These are phyloP conservation scores for Pollenia griseotomentosa DNA, from an alignment of 2,888 invertebrate species.

Conservation along the genomic window DNA sequence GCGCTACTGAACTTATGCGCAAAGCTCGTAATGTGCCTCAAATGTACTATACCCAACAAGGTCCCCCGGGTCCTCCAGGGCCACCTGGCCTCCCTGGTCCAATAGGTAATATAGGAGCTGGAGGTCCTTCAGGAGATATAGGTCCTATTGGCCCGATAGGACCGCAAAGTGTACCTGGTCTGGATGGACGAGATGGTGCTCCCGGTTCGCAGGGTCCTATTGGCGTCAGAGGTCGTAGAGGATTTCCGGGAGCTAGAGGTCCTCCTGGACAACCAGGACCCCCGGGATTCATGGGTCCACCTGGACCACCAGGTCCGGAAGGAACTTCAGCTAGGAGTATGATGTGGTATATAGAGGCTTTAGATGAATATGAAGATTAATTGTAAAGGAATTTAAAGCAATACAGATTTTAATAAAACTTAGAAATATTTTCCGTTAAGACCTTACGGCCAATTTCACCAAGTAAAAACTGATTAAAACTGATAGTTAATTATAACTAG, in stretches of 20 bases:
- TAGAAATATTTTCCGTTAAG: not conserved
- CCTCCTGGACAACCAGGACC: slow-evolving; percentile 72
- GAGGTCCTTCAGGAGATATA: slow-evolving; percentile 75
- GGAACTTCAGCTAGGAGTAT: slow-evolving; percentile 69
- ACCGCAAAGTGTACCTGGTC: slow-evolving; percentile 73
- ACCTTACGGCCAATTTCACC: no score
- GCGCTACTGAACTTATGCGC: slow-evolving; percentile 13
- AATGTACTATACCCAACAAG: slow-evolving; percentile 75
- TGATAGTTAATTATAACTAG: no score
- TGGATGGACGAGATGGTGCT: slow-evolving; percentile 75
- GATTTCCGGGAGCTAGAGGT: slow-evolving; percentile 75
- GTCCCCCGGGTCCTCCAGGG: slow-evolving; percentile 76
- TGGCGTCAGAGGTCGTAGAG: slow-evolving; percentile 76
- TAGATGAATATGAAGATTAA: slow-evolving; percentile 69
- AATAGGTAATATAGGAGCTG: slow-evolving; percentile 74
- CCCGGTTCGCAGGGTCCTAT: slow-evolving; percentile 74
- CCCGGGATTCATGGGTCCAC: slow-evolving; percentile 70
- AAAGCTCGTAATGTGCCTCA: slow-evolving; percentile 59
- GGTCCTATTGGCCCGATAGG: slow-evolving; percentile 74
- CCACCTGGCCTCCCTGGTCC: slow-evolving; percentile 73
- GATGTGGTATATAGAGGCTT: slow-evolving; percentile 62
- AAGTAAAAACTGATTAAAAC: no score
- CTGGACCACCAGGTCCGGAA: slow-evolving; percentile 70
- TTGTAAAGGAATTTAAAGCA: not conserved
- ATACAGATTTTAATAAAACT: not conserved